These are phyloP conservation scores for Trichacis sp. DNA, from an alignment of 2,888 invertebrate species.

Conservation along the genomic window DNA sequence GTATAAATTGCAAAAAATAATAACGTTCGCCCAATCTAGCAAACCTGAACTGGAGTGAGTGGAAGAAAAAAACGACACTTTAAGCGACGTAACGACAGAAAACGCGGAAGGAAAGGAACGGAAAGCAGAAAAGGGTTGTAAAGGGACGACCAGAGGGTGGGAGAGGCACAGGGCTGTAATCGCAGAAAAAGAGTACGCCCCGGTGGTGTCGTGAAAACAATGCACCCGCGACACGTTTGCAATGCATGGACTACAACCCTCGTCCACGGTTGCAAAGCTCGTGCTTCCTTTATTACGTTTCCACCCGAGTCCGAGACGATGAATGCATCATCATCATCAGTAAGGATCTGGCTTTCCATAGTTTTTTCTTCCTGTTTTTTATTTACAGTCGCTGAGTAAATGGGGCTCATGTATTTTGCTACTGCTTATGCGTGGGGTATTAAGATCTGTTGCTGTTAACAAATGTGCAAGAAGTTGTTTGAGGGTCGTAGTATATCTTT, in stretches of 20 bases:
- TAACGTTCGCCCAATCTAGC: constrained; percentile 57
- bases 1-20: constrained; percentile 65
- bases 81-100: constrained; percentile 21
- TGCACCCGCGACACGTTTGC: constrained; percentile 44
- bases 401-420: too few relatives aligned
- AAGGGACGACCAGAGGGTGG: constrained; percentile 9
- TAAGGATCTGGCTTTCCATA: too few relatives aligned
- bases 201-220: constrained; percentile 47
- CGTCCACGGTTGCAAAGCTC: constrained; percentile 34
- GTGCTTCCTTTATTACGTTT: constrained; percentile 45
- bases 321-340: constrained; percentile 47
- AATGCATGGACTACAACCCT: constrained; percentile 27
- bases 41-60: constrained; percentile 20
- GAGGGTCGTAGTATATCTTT: too few relatives aligned
- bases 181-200: constrained; percentile 16
- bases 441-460: too few relatives aligned
- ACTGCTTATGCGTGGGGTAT: too few relatives aligned
- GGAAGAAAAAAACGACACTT: constrained; percentile 21
- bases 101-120: constrained; percentile 16
- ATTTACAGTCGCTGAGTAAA: too few relatives aligned
- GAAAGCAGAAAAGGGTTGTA: constrained; percentile 12
- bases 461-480: too few relatives aligned
- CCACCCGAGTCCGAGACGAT: constrained; percentile 38
- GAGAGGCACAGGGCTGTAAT: constrained; percentile 17
- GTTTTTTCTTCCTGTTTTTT: too few relatives aligned